Base-by-base conservation (phyloP, 2,797 vertebrate species). In the Poeciliopsis gracilis region DNA sequence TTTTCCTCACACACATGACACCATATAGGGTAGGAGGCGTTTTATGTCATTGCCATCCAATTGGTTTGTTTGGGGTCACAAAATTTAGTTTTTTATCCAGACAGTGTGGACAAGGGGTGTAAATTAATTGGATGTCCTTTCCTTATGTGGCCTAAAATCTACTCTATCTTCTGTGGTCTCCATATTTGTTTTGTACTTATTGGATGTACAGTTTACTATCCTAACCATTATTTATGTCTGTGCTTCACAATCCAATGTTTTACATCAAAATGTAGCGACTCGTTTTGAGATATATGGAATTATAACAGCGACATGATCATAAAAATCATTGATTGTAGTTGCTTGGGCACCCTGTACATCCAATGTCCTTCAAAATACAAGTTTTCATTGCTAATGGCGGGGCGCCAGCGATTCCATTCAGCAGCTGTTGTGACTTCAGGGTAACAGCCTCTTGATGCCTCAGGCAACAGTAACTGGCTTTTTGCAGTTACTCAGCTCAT, bases 1-100 rank as follows among this genome's bases (percentile, higher is more conserved):
- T 91, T 86, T 90, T n/a, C n/a, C 77, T 87, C 89, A 92, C 86
- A 88, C 76, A 63, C 4, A 74, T 47, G 78, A 76, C 43, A 75
- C 82, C 49, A 0, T 41, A 46, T 59, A 70, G 67, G 74, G 72
- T 63, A 36, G 61, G 28, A 61, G 36, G 79, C 51, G 81, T 57
- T 67, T 71, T 83, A 91, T 82, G 86, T 74, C 87, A 88, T 45
- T 73, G 82, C 72, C 25, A 72, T 33, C 73, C 4, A 12, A 90
- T 89, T 91, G 87, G 81, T 87, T 77, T 70, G 53, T 84, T 79
- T 73, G 36, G 55, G 41, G 61, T 70, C 53, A 82, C 28, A 45
- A 74, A 72, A 47, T 47, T 67, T 57, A 41, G 25, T 23, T 11
- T 67, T 45, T 67, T 75, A 57, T 67, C 76, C 79, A 87, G 10